These are phyloP conservation scores for Glossosoma conforme DNA, from an alignment of 1,140 invertebrate species.

Conservation along the genomic window DNA sequence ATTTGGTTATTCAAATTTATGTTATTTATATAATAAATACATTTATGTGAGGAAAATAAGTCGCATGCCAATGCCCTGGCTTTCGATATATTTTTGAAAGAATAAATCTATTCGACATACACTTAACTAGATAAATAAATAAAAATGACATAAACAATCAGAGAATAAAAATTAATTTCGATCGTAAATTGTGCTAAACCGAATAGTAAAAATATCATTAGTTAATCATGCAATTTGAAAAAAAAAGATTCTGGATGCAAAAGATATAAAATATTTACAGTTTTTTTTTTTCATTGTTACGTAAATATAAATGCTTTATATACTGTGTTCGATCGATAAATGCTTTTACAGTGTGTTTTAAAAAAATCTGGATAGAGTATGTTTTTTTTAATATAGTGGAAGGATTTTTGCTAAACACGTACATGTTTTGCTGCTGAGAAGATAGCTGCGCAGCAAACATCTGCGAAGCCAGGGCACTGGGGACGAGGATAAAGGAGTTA, in stretches of 20 bases:
- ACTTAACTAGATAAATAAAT: constrained; percentile 39
- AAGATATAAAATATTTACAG: too few relatives aligned
- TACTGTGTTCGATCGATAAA: not conserved
- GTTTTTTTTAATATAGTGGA: constrained; percentile 10
- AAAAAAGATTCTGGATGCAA: constrained; percentile 7
- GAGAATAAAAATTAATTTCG: constrained; percentile 4
- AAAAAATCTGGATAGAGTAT: not conserved
- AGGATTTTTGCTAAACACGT: constrained; percentile 53
- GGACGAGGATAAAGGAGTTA: constrained; percentile 52
- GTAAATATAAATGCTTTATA: not conserved
- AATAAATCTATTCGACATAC: constrained; percentile 34
- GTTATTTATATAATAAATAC: constrained; percentile 1
- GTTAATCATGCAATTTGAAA: constrained; percentile 26
- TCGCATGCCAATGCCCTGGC: constrained; percentile 79
- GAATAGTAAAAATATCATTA: not conserved
- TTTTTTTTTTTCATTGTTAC: too few relatives aligned
- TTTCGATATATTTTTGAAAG: constrained; percentile 39
- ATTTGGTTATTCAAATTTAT: constrained; percentile 3
- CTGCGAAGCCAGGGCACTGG: constrained; percentile 93
- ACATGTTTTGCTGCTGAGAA: constrained; percentile 86
- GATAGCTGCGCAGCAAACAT: constrained; percentile 87
- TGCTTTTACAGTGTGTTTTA: not conserved
- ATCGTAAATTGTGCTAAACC: too few relatives aligned
- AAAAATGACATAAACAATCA: constrained; percentile 36
- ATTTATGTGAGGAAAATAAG: constrained; percentile 22